phyloP scores from a whole-genome alignment of 2,888 invertebrate genomes.

The Embidobia sp. region DNA sequence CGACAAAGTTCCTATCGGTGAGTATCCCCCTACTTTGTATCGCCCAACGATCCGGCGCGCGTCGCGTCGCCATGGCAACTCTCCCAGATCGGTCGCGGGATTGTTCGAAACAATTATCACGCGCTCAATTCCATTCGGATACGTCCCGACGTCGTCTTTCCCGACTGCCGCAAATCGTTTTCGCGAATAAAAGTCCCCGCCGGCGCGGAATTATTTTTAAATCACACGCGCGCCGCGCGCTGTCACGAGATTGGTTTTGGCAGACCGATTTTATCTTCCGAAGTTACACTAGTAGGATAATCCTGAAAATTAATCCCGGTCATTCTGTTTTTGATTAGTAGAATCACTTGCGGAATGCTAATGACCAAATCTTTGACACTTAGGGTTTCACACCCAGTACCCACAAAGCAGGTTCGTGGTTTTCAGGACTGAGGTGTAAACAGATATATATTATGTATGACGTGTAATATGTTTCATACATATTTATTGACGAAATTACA shows the following conservation, averaged over 20 bases:
- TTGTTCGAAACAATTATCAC: conserved; percentile 81
- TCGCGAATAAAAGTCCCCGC: conserved; percentile 76
- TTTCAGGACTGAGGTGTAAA: conserved; percentile 22
- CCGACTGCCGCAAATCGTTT: conserved; percentile 74
- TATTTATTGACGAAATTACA: conserved; percentile 55
- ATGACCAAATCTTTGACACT: too few species aligned
- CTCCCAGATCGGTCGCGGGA: conserved; percentile 73
- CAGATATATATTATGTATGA: conserved; percentile 56
- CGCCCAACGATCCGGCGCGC: conserved; percentile 63
- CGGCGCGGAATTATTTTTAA: conserved; percentile 74
- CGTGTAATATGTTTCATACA: conserved; percentile 47
- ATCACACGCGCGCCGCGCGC: conserved; percentile 66
- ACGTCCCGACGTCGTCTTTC: conserved; percentile 65
- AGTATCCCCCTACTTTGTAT: conserved; percentile 36
- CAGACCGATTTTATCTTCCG: neutral
- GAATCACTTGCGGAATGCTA: too few species aligned
- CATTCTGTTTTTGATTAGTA: too few species aligned
- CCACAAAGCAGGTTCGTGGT: too few species aligned
- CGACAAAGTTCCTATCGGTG: conserved; percentile 44
- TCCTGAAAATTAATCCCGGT: neutral
- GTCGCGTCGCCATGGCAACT: conserved; percentile 78
- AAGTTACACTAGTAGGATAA: neutral
- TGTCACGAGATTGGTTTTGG: conserved; percentile 33
- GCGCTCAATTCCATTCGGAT: conserved; percentile 79
- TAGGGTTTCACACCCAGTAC: too few species aligned